Evolutionary conservation across 2,113 vertebrate genomes (phyloP), one percentile per base, ranked within the genome.

Genomic region (Grantiella picta): DNA sequence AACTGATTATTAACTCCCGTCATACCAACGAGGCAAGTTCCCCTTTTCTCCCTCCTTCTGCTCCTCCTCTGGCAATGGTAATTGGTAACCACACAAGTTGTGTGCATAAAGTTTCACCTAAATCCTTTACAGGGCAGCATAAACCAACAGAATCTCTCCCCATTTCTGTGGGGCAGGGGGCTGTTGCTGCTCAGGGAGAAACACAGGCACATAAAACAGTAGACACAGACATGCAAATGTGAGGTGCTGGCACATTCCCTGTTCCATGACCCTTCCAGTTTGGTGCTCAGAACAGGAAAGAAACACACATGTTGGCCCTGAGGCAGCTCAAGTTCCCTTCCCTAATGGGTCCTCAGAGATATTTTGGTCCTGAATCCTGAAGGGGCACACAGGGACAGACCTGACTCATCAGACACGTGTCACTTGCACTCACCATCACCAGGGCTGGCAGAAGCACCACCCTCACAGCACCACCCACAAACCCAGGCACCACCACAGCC

Each of bases 1-100:
- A 96, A 92, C 54, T 82, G 76, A 90, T 94, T 93, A 96, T 95
- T 96, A 95, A 95, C 84, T 96, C 61, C 11, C 54, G 53, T 50
- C 40, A 76, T 40, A 52, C 60, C 81, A 64, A 71, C 5, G 42
- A 77, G 86, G 47, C n/a, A 75, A 66, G n/a, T 61, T 89, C 11
- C 19, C 25, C 31, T 86, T 70, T 80, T 56, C 50, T 80, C 61
- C 70, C 69, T 78, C 49, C 45, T 86, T 54, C 49, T 35, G 22
- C 50, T 87, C 35, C 61, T 83, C 60, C 63, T 63, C 17, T 64
- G 45, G 76, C 52, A 87, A 47, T 40, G 4, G 38, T 38, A 91
- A 90, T 40, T 60, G 68, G 31, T 64, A 95, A 77, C 80, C 9
- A 3, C 47, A 33, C 25, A 63, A 75, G 23, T 57, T 10, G 28